Base-by-base conservation (phyloP, 2,113 vertebrate genomes). In the Oreocharis arfaki region DNA sequence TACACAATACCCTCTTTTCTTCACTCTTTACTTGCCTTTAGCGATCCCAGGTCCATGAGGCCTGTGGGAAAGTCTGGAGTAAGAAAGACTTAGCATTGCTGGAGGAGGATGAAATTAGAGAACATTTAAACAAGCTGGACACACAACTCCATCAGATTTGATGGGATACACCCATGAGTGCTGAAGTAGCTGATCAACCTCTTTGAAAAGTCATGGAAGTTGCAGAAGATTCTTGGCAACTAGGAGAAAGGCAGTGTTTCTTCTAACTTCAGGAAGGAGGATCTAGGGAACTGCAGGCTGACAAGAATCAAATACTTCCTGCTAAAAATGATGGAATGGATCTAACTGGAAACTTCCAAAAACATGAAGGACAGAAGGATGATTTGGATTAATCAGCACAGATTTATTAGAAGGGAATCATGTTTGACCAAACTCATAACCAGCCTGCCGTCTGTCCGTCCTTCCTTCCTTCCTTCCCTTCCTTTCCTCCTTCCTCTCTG, bases 371-470 rank as follows among this genome's bases (percentile, higher is more conserved):
- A 73, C 2, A 13, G 49, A 53, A 73, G 17, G 33, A 55, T 39
- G 9, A 63, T 73, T 33, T 73, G 4, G 14, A 73, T 53, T 37
- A 73, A 73, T 33, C 18, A 37, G 9, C 27, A 39, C 5, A 46
- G 14, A 22, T 33, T 30, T 27, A 37, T 46, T 46, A 2, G 1
- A 35, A 63, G 50, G 21, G 26, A 83, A 42, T 44, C 5, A 21
- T 11, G 3, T 32, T 37, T 73, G 33, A 53, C 39, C 9, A 37
- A 63, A 84, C 13, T 44, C 32, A 61, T n/a, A 9, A 11, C 13
- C 28, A 3, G 3, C 7, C 7, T 11, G 0, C 30, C 59, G 42
- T 5, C 37, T 24, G 47, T 5, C 30, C 23, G 22, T 9, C 52
- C 41, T 46, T 21, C 35, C 46, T 41, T 27, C 37, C 13, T 63